Base-by-base conservation (phyloP, 2,888 invertebrate species). In the Crocallis elinguaria region DNA sequence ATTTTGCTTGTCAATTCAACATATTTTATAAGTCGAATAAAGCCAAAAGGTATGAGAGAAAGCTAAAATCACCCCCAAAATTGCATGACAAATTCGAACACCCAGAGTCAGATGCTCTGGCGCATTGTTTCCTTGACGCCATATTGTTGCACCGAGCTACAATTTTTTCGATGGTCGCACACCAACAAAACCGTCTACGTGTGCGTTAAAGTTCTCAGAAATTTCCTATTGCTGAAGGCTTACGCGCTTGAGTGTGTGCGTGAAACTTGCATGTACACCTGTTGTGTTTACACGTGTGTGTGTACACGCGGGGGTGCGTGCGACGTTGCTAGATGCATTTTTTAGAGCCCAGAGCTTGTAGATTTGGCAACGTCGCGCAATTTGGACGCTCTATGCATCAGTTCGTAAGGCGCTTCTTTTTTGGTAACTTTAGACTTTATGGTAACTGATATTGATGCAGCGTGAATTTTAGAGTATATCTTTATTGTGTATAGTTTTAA, bases 281-380 rank as follows among this genome's bases (percentile, higher is more conserved):
- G 82, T 80, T 76, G 51, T 59, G 71, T 41, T 23, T 70, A 70
- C 41, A 66, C 61, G 55, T 55, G 50, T 69, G 69, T 60, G 66
- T 60, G 68, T 60, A 39, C 61, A 16, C 1, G 69, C 62, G 63
- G 66, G 75, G 72, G 74, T 76, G 77, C 73, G 76, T 81, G 86
- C 87, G 85, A 75, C 84, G 87, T 85, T 87, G 86, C 84, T 84
- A 81, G 83, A 82, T 85, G 82, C 78, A 74, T 82, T 82, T 85
- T 86, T 84, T 71, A 71, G 70, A 77, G 71, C 70, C 74, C 73
- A 70, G 72, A 70, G 66, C 48, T 66, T 66, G 87, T 86, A 82
- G 81, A 88, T 78, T 86, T 86, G 88, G 88, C 89, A 88, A 88
- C 89, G 86, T 84, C 88, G 87, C 87, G 70, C 72, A 80, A 82